phyloP scores from a whole-genome alignment of 2,888 invertebrate genomes.

The Amphipyra berbera region DNA sequence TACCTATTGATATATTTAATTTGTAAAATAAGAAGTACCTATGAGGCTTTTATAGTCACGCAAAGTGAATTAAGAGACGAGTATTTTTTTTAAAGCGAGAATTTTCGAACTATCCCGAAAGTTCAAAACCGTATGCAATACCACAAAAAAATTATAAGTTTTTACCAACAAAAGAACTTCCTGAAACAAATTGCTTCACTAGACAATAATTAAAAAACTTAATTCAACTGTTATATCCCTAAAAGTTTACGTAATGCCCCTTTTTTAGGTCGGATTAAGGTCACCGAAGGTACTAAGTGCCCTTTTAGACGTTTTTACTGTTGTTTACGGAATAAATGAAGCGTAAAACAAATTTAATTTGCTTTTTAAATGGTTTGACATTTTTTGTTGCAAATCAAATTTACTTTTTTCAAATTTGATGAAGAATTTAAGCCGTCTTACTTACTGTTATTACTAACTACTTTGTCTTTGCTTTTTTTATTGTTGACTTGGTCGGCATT shows the following conservation, averaged over 20 bases:
- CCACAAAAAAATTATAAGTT: slow-evolving; percentile 1
- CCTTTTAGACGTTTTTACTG: slow-evolving; percentile 28
- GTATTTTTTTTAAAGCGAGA: no score
- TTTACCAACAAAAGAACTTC: slow-evolving; percentile 17
- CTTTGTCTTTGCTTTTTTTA: no score
- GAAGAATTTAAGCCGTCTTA: no score
- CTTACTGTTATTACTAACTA: no score
- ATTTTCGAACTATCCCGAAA: background rate
- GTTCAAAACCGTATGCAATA: background rate
- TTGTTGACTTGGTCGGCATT: no score
- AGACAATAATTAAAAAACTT: slow-evolving; percentile 15
- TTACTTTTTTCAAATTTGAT: no score
- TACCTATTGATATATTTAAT: no score
- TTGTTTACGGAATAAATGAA: slow-evolving; percentile 42
- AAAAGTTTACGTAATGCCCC: slow-evolving; percentile 13
- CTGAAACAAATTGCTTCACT: slow-evolving; percentile 17
- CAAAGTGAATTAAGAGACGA: no score
- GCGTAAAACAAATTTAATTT: slow-evolving; percentile 27
- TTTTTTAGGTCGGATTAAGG: slow-evolving; percentile 44
- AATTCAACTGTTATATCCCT: slow-evolving; percentile 15
- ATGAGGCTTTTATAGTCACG: no score
- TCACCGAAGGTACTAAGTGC: slow-evolving; percentile 29
- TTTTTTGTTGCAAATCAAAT: background rate
- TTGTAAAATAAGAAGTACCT: no score
- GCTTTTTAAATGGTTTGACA: slow-evolving; percentile 9